Evolutionary conservation across 2,888 invertebrate species (phyloP).

Genomic region (Chaetoderma sp.): DNA sequence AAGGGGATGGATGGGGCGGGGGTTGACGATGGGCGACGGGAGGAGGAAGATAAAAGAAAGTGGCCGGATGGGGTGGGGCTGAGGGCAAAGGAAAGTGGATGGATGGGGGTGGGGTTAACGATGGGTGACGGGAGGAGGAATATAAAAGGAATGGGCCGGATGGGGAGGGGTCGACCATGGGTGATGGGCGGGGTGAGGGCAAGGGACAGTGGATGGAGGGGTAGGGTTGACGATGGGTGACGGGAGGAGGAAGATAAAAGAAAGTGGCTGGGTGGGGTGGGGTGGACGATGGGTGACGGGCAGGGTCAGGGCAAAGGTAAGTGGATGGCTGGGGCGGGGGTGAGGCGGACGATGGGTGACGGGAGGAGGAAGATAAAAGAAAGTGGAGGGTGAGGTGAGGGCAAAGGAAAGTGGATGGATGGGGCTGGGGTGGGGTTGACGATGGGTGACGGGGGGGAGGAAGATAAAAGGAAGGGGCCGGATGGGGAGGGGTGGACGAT

Average conservation of each 20-base stretch:
- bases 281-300: neutral
- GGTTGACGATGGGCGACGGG: too few relatives aligned
- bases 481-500: too few relatives aligned
- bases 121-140: slow-evolving; percentile 15
- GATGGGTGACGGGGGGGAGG: neutral
- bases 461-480: too few relatives aligned
- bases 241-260: slow-evolving; percentile 20
- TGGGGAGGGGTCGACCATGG: neutral
- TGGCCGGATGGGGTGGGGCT: too few relatives aligned
- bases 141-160: neutral
- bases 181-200: too few relatives aligned
- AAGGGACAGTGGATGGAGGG: too few relatives aligned
- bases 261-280: neutral
- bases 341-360: slow-evolving; percentile 21
- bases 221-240: slow-evolving; percentile 22
- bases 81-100: too few relatives aligned
- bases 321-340: slow-evolving; percentile 10
- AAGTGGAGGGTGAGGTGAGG: neutral
- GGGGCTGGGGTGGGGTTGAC: neutral
- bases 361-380: slow-evolving; percentile 20
- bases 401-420: neutral
- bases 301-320: neutral
- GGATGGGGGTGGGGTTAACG: slow-evolving; percentile 7
- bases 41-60: too few relatives aligned
- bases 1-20: too few relatives aligned